These are phyloP conservation scores for Pseudonaja textilis DNA, from an alignment of 2,113 vertebrate genomes.

Conservation along the genomic window DNA sequence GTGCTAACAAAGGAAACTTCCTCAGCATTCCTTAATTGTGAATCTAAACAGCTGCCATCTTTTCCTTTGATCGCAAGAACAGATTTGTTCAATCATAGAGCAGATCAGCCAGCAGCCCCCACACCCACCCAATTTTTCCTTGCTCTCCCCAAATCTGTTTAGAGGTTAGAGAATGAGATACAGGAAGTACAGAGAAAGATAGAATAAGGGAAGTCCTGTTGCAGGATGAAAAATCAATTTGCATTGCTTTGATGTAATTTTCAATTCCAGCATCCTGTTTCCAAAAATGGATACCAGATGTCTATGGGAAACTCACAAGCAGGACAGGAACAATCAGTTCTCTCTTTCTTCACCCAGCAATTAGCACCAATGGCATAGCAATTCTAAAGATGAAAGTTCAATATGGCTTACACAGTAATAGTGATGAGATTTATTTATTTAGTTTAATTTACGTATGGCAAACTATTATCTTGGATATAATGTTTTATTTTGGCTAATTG, in stretches of 20 bases:
- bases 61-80: neutral
- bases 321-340: neutral
- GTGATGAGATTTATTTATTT: neutral
- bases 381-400: neutral
- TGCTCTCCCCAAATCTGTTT: neutral
- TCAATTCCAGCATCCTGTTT: neutral
- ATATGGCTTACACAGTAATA: neutral
- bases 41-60: conserved; percentile 25
- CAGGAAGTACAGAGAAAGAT: neutral
- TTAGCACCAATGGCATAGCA: neutral
- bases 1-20: conserved; percentile 39
- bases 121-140: neutral
- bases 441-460: neutral
- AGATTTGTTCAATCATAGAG: neutral
- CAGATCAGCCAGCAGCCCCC: neutral
- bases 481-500: neutral
- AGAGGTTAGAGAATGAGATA: neutral
- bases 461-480: neutral
- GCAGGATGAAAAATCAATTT: neutral
- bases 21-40: conserved; percentile 2
- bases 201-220: neutral
- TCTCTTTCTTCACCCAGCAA: neutral
- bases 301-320: neutral
- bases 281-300: neutral
- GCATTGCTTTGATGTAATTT: neutral